Percentiles rank a stretch among this genome's conserved stretches.
phyloP scores from a whole-genome alignment of 1,140 invertebrate genomes.

The Monomorium pharaonis region DNA sequence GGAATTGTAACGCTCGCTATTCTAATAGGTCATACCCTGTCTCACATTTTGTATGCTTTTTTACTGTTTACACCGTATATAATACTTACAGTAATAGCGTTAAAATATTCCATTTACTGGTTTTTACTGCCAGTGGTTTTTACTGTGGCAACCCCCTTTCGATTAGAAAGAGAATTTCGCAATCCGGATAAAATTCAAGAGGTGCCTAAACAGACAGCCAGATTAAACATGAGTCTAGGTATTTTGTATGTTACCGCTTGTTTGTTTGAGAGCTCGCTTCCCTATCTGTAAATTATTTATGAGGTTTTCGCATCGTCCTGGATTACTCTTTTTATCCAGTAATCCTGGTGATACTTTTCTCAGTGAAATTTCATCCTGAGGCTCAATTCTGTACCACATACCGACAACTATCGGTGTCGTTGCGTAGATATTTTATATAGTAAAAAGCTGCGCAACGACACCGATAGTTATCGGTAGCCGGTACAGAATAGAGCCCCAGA shows the following conservation, averaged over 20 bases:
- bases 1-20: slow-evolving; percentile 97
- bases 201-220: slow-evolving; percentile 95
- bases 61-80: slow-evolving; percentile 97
- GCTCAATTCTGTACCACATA: no score
- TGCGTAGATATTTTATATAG: no score
- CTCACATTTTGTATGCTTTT: slow-evolving; percentile 95
- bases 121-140: slow-evolving; percentile 93
- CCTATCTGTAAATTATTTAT: slow-evolving; percentile 75
- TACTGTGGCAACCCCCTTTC: slow-evolving; percentile 94
- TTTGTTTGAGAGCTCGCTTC: slow-evolving; percentile 81
- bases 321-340: background rate
- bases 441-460: no score
- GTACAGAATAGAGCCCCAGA: no score
- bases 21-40: slow-evolving; percentile 95
- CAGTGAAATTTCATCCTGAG: background rate
- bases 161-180: slow-evolving; percentile 95
- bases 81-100: slow-evolving; percentile 92
- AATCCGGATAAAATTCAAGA: slow-evolving; percentile 90
- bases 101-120: slow-evolving; percentile 92
- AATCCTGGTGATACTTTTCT: background rate
- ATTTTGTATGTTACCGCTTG: slow-evolving; percentile 94
- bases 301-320: background rate
- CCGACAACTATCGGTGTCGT: no score
- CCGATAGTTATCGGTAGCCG: no score
- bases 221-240: slow-evolving; percentile 96